Percentiles rank a stretch among this genome's conserved stretches.
Conservation (phyloP, 2,113 vertebrate species). For the Chrysochloris asiatica region DNA sequence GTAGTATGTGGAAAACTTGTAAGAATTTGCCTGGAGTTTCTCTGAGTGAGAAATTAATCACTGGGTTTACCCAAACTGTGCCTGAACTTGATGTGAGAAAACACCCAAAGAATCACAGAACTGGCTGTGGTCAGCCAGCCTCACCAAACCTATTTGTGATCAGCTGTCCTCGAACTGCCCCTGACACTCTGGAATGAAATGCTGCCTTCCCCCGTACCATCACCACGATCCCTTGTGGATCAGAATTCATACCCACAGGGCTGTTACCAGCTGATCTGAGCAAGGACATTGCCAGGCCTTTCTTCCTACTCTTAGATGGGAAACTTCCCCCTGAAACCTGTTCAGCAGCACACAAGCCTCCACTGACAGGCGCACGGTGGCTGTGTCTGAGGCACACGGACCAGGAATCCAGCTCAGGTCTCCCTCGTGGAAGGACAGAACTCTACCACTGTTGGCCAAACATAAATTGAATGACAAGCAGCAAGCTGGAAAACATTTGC, state of each 20-base stretch:
- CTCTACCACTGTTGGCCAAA: background rate
- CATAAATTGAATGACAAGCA: too few relatives aligned
- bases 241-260: background rate
- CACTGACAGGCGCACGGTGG: too few relatives aligned
- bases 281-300: background rate
- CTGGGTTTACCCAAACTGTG: background rate
- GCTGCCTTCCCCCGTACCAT: too few relatives aligned
- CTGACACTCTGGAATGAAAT: background rate
- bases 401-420: background rate
- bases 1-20: accelerated
- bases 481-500: too few relatives aligned
- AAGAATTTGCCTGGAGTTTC: background rate
- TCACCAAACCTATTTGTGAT: too few relatives aligned
- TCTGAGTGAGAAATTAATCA: background rate
- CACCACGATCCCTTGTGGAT: background rate
- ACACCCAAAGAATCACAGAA: too few relatives aligned
- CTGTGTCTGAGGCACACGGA: too few relatives aligned
- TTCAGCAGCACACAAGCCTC: background rate
- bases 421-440: background rate
- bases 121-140: too few relatives aligned
- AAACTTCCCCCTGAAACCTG: background rate
- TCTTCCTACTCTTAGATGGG: background rate
- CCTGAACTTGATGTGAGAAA: too few relatives aligned
- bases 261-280: background rate
- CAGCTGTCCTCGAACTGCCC: background rate